Conservation (phyloP, 2,888 invertebrate species). For the Yponomeuta cagnagella region DNA sequence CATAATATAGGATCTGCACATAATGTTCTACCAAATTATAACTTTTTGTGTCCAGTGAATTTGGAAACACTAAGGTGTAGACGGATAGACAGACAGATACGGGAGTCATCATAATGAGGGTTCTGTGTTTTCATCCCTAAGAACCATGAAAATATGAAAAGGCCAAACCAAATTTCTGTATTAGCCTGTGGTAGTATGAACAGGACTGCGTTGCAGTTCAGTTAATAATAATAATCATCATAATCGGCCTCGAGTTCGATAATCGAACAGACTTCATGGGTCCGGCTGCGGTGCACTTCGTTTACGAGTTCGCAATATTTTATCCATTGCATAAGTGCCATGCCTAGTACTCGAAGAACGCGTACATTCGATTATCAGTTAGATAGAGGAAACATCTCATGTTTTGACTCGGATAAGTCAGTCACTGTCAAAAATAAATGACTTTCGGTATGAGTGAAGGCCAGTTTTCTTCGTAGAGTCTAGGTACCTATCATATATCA, state of each 20-base stretch:
- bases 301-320: slow-evolving; percentile 69
- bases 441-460: not conserved
- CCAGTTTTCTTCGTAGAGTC: no score
- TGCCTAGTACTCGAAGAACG: slow-evolving; percentile 37
- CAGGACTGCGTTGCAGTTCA: not conserved
- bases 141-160: no score
- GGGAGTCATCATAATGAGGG: no score
- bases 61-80: no score
- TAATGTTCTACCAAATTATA: no score
- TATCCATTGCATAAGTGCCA: slow-evolving; percentile 60
- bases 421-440: slow-evolving; percentile 20
- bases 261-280: slow-evolving; percentile 18
- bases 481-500: no score
- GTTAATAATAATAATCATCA: not conserved
- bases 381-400: slow-evolving; percentile 48
- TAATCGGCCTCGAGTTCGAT: not conserved
- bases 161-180: no score
- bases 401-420: slow-evolving; percentile 49
- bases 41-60: no score
- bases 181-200: no score
- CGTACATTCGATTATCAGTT: slow-evolving; percentile 49
- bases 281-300: slow-evolving; percentile 32
- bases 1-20: no score
- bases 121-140: no score
- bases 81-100: no score